Evolutionary conservation across 2,797 vertebrate species (phyloP).

Genomic region (Masticophis lateralis): DNA sequence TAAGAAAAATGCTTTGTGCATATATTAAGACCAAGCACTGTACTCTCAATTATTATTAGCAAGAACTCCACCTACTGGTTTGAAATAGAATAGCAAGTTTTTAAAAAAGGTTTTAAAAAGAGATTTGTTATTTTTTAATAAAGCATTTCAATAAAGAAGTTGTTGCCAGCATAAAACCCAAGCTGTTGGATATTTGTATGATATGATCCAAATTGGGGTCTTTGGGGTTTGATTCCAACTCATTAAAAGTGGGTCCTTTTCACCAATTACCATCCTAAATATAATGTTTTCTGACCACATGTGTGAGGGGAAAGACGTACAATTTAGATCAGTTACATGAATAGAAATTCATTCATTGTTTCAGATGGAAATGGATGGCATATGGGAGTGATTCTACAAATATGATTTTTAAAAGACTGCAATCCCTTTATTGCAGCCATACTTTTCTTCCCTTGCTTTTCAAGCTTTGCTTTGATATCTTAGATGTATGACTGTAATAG

Average conservation of each 20-base stretch:
- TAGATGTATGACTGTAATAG: not conserved
- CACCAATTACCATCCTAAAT: conserved; percentile 30
- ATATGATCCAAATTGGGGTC: conserved; percentile 15
- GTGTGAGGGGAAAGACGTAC: not conserved
- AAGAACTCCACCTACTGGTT: conserved; percentile 88
- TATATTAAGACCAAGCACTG: conserved; percentile 65
- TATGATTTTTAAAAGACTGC: not conserved
- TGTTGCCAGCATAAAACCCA: conserved; percentile 28
- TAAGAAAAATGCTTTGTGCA: conserved; percentile 70
- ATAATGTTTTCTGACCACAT: conserved; percentile 21
- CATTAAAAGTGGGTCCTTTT: conserved; percentile 37
- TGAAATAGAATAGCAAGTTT: conserved; percentile 64
- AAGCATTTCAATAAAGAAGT: conserved; percentile 33
- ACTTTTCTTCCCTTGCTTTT: not conserved
- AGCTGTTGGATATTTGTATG: conserved; percentile 37
- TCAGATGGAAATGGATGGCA: not conserved
- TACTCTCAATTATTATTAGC: conserved; percentile 75
- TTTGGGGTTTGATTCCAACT: conserved; percentile 39
- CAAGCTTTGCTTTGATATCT: not conserved
- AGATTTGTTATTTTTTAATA: conserved; percentile 4
- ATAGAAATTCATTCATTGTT: conserved; percentile 30
- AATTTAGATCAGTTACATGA: conserved; percentile 32
- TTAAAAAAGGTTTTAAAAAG: conserved; percentile 8
- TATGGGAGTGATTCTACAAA: not conserved
- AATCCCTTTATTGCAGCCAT: not conserved